Evolutionary conservation across 2,797 vertebrate species (phyloP).

Genomic region (Numenius phaeopus): DNA sequence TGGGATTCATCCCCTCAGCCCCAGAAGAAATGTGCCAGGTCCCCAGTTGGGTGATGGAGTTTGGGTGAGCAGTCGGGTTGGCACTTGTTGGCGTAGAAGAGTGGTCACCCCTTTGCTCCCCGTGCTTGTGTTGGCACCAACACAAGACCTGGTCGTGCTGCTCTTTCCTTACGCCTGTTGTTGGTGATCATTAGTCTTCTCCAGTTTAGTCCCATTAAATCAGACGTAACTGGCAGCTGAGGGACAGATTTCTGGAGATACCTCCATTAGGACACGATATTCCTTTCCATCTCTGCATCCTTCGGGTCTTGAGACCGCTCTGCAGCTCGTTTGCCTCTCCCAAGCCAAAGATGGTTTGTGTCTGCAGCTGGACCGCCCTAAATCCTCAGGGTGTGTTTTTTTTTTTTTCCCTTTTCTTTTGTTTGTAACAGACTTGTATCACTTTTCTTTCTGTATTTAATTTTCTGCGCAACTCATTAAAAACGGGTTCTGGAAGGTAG

Average conservation of each 20-base stretch:
- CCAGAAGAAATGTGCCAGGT: not conserved
- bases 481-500: not conserved
- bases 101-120: not conserved
- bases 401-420: not conserved
- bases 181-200: not conserved
- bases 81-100: not conserved
- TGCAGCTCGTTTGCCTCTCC: not conserved
- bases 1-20: not conserved
- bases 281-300: not conserved
- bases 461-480: not conserved
- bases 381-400: not conserved
- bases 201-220: not conserved
- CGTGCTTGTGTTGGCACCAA: too few species aligned
- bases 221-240: not conserved
- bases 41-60: not conserved
- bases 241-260: not conserved
- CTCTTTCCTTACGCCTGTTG: fast-evolving
- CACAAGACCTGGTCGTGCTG: fast-evolving
- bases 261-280: fast-evolving
- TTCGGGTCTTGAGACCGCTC: not conserved
- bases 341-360: not conserved
- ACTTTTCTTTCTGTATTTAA: not conserved
- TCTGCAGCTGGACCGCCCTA: not conserved
- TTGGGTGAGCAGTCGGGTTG: not conserved
- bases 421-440: not conserved